Conservation (phyloP, 2,888 invertebrate genomes). For the Lissocephala sabroskyi region DNA sequence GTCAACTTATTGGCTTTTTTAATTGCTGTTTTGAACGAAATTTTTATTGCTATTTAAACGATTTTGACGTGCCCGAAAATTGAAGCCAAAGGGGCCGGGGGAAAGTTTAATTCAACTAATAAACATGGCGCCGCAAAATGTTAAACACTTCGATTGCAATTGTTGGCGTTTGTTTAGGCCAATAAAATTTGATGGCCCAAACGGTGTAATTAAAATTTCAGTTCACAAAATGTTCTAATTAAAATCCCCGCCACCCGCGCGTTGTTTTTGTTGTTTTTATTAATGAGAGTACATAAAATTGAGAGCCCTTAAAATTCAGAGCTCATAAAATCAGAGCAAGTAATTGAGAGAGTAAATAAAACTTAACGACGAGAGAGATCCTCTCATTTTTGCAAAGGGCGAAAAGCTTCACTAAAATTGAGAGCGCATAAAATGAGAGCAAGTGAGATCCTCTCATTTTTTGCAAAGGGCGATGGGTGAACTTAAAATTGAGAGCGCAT, state of each 20-base stretch:
- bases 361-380: too few species aligned
- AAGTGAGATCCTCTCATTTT: too few species aligned
- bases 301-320: too few species aligned
- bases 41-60: conserved; percentile 52
- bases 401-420: too few species aligned
- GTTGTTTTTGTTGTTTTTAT: too few species aligned
- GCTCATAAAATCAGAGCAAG: too few species aligned
- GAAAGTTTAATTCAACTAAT: conserved; percentile 33
- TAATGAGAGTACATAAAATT: too few species aligned
- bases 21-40: conserved; percentile 45
- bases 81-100: conserved; percentile 47
- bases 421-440: too few species aligned
- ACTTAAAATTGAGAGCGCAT: too few species aligned
- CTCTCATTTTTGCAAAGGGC: too few species aligned
- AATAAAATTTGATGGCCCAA: conserved; percentile 25
- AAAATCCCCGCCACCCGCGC: conserved; percentile 39
- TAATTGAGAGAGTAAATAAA: too few species aligned
- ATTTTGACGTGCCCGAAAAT: conserved; percentile 26
- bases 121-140: conserved; percentile 38
- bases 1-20: conserved; percentile 47
- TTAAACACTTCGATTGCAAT: conserved; percentile 27
- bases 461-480: too few species aligned
- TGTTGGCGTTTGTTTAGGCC: background rate
- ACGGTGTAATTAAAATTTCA: conserved; percentile 51
- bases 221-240: conserved; percentile 50